Base-by-base conservation (phyloP, 2,113 vertebrate species). In the Dicrurus megarhynchus region DNA sequence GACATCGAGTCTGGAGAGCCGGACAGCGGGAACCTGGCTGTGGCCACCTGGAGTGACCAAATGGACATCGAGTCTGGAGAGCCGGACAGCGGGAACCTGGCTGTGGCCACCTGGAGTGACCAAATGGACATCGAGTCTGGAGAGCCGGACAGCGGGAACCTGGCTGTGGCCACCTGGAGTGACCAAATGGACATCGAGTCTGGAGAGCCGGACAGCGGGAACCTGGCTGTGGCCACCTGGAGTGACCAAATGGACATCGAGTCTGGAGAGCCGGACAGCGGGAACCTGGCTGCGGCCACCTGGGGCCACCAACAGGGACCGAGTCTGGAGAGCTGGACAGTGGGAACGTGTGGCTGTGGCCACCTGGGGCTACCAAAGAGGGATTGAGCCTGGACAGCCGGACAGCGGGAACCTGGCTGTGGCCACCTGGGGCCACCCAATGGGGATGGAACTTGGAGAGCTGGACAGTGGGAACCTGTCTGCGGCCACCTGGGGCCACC, bases 321-420 rank as follows among this genome's bases (percentile, higher is more conserved):
- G 8, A 52, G 26, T 8, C 2, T 23, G 56, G 33, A 57, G 13
- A 59, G n/a, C n/a, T 11, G 7, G 49, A 80, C 61, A 28, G 35
- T 1, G 0, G 11, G 42, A 32, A 22, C 42, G 24, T 57, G 32
- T 57, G 32, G 16, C 69, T 68, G 23, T 3, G n/a, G 19, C 33
- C 46, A 49, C 65, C 33, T 33, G 50, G 1, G 37, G 49, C 35
- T 17, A 73, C 37, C 67, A 32, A 13, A 0, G 1, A n/a, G 35
- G 14, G 3, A 22, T 4, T 0, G 3, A 71, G 9, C 3, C 8
- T 27, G 46, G 46, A 65, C 3, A 65, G 15, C 41, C 6, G 30
- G 63, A 26, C 64, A 67, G 44, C 3, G 2, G 42, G 44, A n/a
- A 47, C 50, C 12, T n/a, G 32, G 13, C 39, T 21, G 50, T 6